Conservation (phyloP, 1,140 invertebrate genomes). For the Drosophila tropicalis region DNA sequence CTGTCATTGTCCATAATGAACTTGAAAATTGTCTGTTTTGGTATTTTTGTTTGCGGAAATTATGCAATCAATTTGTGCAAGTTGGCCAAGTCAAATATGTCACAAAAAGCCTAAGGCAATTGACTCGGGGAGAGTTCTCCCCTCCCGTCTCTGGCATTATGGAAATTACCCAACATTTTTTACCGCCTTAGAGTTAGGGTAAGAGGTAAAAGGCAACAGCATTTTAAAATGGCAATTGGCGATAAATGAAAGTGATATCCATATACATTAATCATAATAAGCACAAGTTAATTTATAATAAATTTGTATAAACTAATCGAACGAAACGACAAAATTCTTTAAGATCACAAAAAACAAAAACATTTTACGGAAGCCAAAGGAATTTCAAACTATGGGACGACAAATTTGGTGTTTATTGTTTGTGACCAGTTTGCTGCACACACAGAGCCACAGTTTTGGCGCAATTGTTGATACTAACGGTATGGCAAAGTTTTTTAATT, state of each 20-base stretch:
- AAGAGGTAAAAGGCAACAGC: too few relatives aligned
- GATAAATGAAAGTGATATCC: conserved; percentile 10
- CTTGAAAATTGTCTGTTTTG: conserved; percentile 60
- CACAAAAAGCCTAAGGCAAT: conserved; percentile 39
- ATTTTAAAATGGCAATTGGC: background rate
- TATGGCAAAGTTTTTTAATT: conserved; percentile 40
- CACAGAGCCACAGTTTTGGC: conserved; percentile 62
- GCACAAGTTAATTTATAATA: background rate
- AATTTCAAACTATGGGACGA: conserved; percentile 44
- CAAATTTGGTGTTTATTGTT: conserved; percentile 65
- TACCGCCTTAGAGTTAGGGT: too few relatives aligned
- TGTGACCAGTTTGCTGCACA: conserved; percentile 66
- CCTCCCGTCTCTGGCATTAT: conserved; percentile 10
- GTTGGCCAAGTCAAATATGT: conserved; percentile 62
- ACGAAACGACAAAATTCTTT: background rate
- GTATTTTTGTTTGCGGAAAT: conserved; percentile 68
- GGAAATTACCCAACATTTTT: conserved; percentile 27
- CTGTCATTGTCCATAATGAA: conserved; percentile 55
- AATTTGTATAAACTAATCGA: conserved; percentile 1
- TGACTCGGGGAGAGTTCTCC: background rate
- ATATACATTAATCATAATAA: conserved; percentile 12
- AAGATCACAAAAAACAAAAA: conserved; percentile 10
- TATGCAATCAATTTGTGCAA: conserved; percentile 79
- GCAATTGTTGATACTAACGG: conserved; percentile 50
- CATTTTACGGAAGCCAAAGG: conserved; percentile 3